Evolutionary conservation across 2,888 invertebrate species (phyloP), one percentile per base, ranked within the genome.

Genomic region (Villa cingulata): DNA sequence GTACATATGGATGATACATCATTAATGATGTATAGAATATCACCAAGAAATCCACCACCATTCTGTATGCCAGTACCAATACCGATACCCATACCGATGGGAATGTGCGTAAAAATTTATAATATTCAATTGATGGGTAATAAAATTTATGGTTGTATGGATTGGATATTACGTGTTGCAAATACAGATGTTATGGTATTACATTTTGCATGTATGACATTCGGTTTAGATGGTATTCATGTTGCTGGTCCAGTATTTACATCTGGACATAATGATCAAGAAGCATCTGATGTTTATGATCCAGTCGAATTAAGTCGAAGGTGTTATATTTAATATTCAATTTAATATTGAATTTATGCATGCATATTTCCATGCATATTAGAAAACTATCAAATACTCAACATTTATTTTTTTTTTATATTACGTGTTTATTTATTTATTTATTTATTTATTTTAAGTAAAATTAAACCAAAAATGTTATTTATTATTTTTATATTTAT

Each of bases 51-150:
- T 23, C 51, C 48, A 5, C 51, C 51, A 17, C 51, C 51, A 3
- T 46, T 51, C 40, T 51, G 51, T 45, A 46, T 48, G 27, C 51
- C 51, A 4, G 41, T 51, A 2, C 51, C 51, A 4, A 38, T 51
- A 2, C 46, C 32, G 17, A 19, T 48, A 23, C 46, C 46, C 10
- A 44, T 51, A 29, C 51, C 51, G 2, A 38, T 48, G 5, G 44
- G 15, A 41, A 17, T 51, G 23, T 51, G 51, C 17, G 43, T 51
- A 39, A 40, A 48, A 46, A 16, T 51, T 14, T 40, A 34, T 34
- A 41, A 48, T 38, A 44, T 51, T 10, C 12, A 43, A n/a, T 43
- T 41, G 17, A 18, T 51, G 5, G 41, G 37, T 5, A 40, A 39
- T 3, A 48, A 43, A 29, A 12, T 51, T 15, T 44, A 48, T 19